These are phyloP conservation scores for Drosophila conformis DNA, from an alignment of 2,888 invertebrate species.

Conservation along the genomic window DNA sequence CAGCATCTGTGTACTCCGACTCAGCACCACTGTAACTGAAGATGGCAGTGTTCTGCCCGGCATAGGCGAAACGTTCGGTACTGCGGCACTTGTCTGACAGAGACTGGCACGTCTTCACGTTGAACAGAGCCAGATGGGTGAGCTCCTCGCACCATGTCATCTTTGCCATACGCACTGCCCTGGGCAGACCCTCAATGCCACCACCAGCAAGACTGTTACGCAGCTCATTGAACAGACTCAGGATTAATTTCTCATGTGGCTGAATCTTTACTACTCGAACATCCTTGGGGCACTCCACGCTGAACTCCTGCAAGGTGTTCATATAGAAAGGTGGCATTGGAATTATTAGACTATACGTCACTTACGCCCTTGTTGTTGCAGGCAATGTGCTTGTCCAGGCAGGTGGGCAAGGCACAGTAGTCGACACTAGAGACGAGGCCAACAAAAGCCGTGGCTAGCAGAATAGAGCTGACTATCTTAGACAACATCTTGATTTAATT, in stretches of 20 bases:
- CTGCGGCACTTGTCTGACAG: constrained; percentile 62
- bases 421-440: constrained; percentile 32
- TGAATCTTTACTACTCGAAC: constrained; percentile 40
- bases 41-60: constrained; percentile 63
- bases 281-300: constrained; percentile 51
- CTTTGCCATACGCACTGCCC: constrained; percentile 65
- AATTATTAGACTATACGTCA: not conserved
- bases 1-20: constrained; percentile 61
- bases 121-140: constrained; percentile 48
- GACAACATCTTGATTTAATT: constrained; percentile 12
- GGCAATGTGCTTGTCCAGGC: constrained; percentile 64
- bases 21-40: constrained; percentile 65
- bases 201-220: constrained; percentile 59
- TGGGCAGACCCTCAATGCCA: constrained; percentile 47
- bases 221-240: constrained; percentile 55
- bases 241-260: constrained; percentile 49
- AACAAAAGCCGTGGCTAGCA: constrained; percentile 13
- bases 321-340: not conserved
- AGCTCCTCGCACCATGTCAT: constrained; percentile 68
- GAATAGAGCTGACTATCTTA: constrained; percentile 13
- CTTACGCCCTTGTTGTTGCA: constrained; percentile 66
- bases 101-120: constrained; percentile 64
- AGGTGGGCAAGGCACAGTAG: constrained; percentile 62
- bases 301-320: constrained; percentile 43
- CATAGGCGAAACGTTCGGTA: constrained; percentile 64